Evolutionary conservation across 1,140 invertebrate species (phyloP), one percentile per base, ranked within the genome.

Genomic region (Aradophagus sp.): DNA sequence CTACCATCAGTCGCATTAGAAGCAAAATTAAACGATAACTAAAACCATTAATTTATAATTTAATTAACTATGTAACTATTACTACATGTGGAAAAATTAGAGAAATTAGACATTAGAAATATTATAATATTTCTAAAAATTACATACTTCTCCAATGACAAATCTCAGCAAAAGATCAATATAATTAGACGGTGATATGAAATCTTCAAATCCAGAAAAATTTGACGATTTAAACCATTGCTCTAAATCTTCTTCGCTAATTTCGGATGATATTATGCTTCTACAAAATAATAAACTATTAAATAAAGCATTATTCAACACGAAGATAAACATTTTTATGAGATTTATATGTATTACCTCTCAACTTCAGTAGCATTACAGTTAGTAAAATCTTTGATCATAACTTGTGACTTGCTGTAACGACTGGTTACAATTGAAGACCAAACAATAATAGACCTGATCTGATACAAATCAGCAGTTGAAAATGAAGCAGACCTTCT

Each of bases 151-250:
- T 83, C 91, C 92, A 32, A 94, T 87, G 11, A 92, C 88, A 73
- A 94, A 89, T 68, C 93, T 86, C 42, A 93, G 85, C 32, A 94
- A 85, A 12, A 91, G 86, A 55, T 88, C 89, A 35, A 95, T 92
- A 47, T 87, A 89, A 80, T 95, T 95, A 67, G 89, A 90, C 0
- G 91, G 90, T 0, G 93, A 95, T 2, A 93, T 89, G 74, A 93
- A 94, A 74, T 95, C 94, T 77, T 95, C 93, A 68, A 95, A 93
- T 5, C 93, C 92, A 11, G 92, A 93, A 16, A 94, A 86, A 78
- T 93, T 92, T 1, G 93, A 89, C 11, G 88, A 90, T 34, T 91
- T 86, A 2, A 92, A 91, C 88, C 91, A 92, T 34, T 90, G 87
- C 77, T 94, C 93, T 55, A 88, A 84, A 65, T 93, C 91, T 66